Percentiles rank a stretch among this genome's conserved stretches.
Conservation (phyloP, 2,888 invertebrate genomes). For the Cephonodes hylas region DNA sequence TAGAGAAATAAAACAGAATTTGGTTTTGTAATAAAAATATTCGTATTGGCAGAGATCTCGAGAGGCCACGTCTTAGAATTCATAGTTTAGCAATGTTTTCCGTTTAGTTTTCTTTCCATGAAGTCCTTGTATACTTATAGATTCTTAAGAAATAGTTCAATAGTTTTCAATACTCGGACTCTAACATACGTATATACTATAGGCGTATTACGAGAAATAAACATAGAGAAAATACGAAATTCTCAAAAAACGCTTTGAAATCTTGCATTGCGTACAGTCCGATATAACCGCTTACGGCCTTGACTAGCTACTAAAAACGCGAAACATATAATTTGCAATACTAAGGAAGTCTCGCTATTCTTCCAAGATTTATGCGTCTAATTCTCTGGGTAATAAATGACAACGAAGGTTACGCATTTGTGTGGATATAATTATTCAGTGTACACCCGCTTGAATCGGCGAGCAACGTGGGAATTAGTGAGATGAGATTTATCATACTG, state of each 20-base stretch:
- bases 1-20: no score
- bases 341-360: slow-evolving; percentile 6
- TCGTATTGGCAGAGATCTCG: no score
- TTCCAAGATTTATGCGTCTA: slow-evolving; percentile 3
- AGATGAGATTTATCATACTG: neutral
- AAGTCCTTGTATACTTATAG: no score
- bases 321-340: slow-evolving; percentile 5
- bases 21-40: no score
- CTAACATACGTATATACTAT: no score
- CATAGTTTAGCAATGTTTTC: no score
- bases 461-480: neutral
- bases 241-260: neutral
- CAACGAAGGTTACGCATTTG: slow-evolving; percentile 34
- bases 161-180: no score
- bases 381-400: slow-evolving; percentile 17
- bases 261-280: neutral
- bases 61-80: no score
- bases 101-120: no score
- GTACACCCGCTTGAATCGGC: slow-evolving; percentile 24
- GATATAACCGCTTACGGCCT: neutral
- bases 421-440: slow-evolving; percentile 41
- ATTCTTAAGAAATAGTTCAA: no score
- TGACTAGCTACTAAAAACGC: neutral
- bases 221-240: neutral
- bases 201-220: no score